These are phyloP conservation scores for Hexactinellida sp. DNA, from an alignment of 37 sponge, comb jelly and placozoan genomes.

Conservation along the genomic window DNA sequence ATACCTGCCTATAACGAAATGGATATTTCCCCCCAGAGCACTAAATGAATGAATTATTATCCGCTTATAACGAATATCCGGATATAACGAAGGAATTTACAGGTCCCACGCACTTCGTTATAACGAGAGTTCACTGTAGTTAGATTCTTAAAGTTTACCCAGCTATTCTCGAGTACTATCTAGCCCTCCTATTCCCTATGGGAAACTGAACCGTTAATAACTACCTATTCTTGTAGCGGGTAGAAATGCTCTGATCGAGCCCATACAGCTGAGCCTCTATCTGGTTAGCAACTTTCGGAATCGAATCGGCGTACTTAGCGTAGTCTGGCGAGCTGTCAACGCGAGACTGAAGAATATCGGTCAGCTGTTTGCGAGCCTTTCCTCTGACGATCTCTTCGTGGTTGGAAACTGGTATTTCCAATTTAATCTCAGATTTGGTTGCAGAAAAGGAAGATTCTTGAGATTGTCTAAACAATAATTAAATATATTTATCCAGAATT, in stretches of 20 bases:
- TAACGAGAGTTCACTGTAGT: no score
- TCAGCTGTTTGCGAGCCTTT: neutral
- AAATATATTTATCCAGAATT: neutral
- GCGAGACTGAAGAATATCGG: neutral
- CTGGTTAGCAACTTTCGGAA: neutral
- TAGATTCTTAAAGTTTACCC: no score
- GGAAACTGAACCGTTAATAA: no score
- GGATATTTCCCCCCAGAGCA: no score
- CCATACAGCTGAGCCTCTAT: neutral
- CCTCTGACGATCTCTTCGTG: slow-evolving; percentile 5
- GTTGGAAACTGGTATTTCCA: neutral
- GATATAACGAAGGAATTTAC: no score
- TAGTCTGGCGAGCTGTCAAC: neutral
- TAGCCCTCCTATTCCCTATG: no score
- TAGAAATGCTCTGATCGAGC: neutral
- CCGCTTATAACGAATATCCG: no score
- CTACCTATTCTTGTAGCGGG: slow-evolving; percentile 17
- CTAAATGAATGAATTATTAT: no score
- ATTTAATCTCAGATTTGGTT: neutral
- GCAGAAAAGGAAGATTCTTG: neutral
- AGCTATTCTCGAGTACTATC: no score
- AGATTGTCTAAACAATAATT: neutral
- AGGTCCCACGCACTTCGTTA: no score
- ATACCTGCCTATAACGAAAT: no score
- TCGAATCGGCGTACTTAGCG: neutral